Percentiles rank a stretch among this genome's conserved stretches.
phyloP scores from a whole-genome alignment of 2,797 vertebrate species.

The Macropodus opercularis region DNA sequence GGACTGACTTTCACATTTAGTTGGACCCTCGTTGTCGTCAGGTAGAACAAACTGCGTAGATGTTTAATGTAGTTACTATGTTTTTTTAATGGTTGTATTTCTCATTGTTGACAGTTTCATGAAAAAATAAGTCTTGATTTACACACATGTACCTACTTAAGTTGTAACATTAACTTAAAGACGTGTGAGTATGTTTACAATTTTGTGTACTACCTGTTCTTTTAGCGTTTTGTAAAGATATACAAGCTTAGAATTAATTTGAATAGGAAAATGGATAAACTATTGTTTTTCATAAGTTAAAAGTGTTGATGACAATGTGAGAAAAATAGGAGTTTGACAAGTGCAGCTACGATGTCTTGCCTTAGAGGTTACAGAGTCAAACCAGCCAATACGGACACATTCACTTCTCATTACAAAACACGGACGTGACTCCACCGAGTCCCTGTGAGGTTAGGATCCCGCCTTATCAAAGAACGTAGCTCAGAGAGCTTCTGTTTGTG shows the following conservation, averaged over 20 bases:
- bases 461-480: too few species aligned
- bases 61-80: slow-evolving; percentile 50
- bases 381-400: slow-evolving; percentile 26
- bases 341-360: slow-evolving; percentile 66
- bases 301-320: slow-evolving; percentile 48
- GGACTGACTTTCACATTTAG: slow-evolving; percentile 50
- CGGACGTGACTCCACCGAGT: slow-evolving; percentile 7
- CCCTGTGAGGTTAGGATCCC: too few species aligned
- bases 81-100: slow-evolving; percentile 50
- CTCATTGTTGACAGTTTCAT: slow-evolving; percentile 40
- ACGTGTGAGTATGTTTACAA: slow-evolving; percentile 68
- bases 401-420: slow-evolving; percentile 10
- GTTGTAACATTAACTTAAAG: slow-evolving; percentile 51
- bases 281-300: slow-evolving; percentile 19
- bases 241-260: slow-evolving; percentile 41
- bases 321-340: slow-evolving; percentile 45
- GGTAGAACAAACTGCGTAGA: slow-evolving; percentile 39
- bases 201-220: slow-evolving; percentile 45
- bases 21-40: slow-evolving; percentile 24
- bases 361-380: slow-evolving; percentile 65
- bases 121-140: slow-evolving; percentile 43
- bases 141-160: slow-evolving; percentile 48
- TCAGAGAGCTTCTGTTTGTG: not conserved
- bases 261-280: slow-evolving; percentile 30
- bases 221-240: slow-evolving; percentile 52